Evolutionary conservation across 1,140 invertebrate species (phyloP).

Genomic region (Watersipora subatra): DNA sequence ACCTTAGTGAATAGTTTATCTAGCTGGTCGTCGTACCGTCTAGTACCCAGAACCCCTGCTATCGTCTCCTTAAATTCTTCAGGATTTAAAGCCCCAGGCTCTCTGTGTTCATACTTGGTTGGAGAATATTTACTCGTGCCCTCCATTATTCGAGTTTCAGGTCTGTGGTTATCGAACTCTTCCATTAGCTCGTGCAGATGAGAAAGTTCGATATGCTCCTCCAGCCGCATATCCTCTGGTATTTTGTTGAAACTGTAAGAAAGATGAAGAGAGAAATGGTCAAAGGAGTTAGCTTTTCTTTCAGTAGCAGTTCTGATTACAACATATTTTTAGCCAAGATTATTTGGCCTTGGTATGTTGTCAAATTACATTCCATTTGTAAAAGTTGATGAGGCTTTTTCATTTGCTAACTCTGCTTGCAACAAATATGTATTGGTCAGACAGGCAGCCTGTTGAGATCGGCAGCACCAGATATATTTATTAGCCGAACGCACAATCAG

Average conservation of each 20-base stretch:
- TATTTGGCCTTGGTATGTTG: not conserved
- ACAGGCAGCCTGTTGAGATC: too few relatives aligned
- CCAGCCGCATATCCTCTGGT: slow-evolving; percentile 24
- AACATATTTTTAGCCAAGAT: not conserved
- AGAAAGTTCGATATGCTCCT: slow-evolving; percentile 33
- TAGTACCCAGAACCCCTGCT: slow-evolving; percentile 24
- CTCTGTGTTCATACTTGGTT: slow-evolving; percentile 16
- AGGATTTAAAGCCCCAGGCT: slow-evolving; percentile 30
- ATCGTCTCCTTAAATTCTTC: slow-evolving; percentile 32
- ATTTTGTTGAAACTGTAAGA: slow-evolving; percentile 26
- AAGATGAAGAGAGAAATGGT: not conserved
- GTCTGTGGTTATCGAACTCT: slow-evolving; percentile 25
- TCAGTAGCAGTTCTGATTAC: not conserved
- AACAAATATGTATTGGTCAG: not conserved
- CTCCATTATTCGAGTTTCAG: slow-evolving; percentile 21
- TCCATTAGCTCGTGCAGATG: slow-evolving; percentile 33
- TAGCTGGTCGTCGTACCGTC: slow-evolving; percentile 34
- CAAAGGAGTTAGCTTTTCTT: not conserved
- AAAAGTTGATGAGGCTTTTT: not conserved
- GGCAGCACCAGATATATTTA: too few relatives aligned
- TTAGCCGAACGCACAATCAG: too few relatives aligned
- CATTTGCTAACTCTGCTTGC: not conserved
- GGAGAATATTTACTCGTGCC: slow-evolving; percentile 21
- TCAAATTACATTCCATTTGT: not conserved
- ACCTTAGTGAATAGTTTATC: slow-evolving; percentile 38